phyloP scores from a whole-genome alignment of 2,113 vertebrate genomes.

The Chamaetylas fuelleborni region DNA sequence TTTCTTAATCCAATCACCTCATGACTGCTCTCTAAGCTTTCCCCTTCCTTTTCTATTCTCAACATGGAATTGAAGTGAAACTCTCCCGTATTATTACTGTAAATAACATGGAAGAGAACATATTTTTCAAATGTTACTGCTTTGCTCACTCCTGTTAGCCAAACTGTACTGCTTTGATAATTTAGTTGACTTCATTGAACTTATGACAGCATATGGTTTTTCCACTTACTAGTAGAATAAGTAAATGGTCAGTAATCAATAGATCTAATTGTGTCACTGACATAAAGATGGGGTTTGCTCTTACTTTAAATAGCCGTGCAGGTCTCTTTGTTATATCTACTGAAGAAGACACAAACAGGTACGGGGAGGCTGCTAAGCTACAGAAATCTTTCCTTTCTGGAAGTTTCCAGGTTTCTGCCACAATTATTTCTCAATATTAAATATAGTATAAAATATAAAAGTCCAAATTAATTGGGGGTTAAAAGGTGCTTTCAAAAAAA shows the following conservation, averaged over 20 bases:
- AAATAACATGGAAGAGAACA: not conserved
- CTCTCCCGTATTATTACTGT: not conserved
- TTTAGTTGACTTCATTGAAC: not conserved
- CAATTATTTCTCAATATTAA: not conserved
- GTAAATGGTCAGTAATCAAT: not conserved
- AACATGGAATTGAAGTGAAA: not conserved
- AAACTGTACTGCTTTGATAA: not conserved
- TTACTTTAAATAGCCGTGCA: not conserved
- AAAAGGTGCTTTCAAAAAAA: not conserved
- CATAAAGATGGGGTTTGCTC: not conserved
- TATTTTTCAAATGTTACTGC: not conserved
- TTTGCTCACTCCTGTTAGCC: not conserved
- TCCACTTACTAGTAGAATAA: not conserved
- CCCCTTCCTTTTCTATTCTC: not conserved
- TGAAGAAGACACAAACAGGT: not conserved
- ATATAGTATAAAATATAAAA: not conserved
- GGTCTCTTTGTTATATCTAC: not conserved
- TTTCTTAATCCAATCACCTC: constrained; percentile 15
- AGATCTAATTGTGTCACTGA: not conserved
- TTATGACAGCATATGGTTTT: not conserved
- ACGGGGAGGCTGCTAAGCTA: not conserved
- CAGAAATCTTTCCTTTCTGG: not conserved
- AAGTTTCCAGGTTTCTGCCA: not conserved
- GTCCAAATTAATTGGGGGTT: not conserved
- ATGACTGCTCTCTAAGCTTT: not conserved